Evolutionary conservation across 2,113 vertebrate genomes (phyloP), one percentile per base, ranked within the genome.

Genomic region (Cyanoderma ruficeps): DNA sequence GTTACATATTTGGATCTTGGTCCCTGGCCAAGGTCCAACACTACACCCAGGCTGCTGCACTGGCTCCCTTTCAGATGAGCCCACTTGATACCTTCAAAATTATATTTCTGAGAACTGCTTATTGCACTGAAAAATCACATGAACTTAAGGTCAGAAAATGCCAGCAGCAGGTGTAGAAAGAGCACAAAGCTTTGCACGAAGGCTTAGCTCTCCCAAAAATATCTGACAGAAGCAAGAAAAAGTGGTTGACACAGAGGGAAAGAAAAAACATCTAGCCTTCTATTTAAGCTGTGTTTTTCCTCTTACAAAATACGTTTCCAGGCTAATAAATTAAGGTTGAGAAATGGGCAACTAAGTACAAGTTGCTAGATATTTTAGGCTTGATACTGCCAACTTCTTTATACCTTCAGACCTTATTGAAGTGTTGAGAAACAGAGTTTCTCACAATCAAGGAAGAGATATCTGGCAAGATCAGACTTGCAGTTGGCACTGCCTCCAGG

Each of bases 61-160:
- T 46, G 27, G 7, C 17, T 82, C 23, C 44, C 17, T 76, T 83
- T 60, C 55, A 61, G 53, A 72, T 19, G 12, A 57, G 20, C 6
- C n/a, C 18, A 22, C 46, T 30, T 33, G 25, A 21, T 46, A 30
- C 19, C 42, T 65, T 86, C 28, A 80, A 39, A 90, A 77, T 15
- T 4, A 15, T 63, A 74, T 17, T 83, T 63, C 22, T 79, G 65
- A 94, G 53, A 95, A 83, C 57, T 68, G 16, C 28, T 86, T 77
- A 33, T 68, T 82, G 68, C 42, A 23, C 22, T 57, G 31, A 90
- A 64, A 84, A 53, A 24, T 64, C 46, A 47, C 28, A 56, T 19
- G 37, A 39, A 53, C 28, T 37, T 87, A 75, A 64, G 50, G 57
- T 80, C 60, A 83, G 69, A 91, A 95, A 96, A 91, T 35, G 30